Percentiles rank a stretch among this genome's conserved stretches.
These are phyloP conservation scores for Chrysocyon brachyurus DNA, from an alignment of 2,797 vertebrate genomes.

Conservation along the genomic window DNA sequence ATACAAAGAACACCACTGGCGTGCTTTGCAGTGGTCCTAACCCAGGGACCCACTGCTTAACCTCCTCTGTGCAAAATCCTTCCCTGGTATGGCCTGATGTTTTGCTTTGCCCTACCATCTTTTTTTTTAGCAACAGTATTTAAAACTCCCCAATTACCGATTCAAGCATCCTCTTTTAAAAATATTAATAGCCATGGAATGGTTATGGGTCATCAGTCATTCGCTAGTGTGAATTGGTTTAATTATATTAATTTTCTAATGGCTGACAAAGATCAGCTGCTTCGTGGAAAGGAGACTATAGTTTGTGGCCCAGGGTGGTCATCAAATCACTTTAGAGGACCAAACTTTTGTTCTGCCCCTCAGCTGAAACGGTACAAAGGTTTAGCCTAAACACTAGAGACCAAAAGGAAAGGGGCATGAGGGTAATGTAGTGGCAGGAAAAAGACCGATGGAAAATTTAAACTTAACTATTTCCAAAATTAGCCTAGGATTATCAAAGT, in stretches of 20 bases:
- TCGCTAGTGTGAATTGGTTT: constrained; percentile 29
- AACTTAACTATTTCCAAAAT: constrained; percentile 10
- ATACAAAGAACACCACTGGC: not conserved
- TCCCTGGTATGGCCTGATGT: not conserved
- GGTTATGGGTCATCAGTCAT: constrained; percentile 20
- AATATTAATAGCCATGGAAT: constrained; percentile 48
- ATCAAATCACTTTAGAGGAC: constrained; percentile 12
- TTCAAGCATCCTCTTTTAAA: constrained; percentile 39
- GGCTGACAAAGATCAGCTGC: constrained; percentile 58
- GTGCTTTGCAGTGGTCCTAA: not conserved
- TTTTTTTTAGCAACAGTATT: constrained; percentile 29
- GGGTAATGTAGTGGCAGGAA: not conserved
- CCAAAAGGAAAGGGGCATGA: not conserved
- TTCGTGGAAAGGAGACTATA: not conserved
- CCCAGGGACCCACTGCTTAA: not conserved
- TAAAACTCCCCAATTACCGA: constrained; percentile 54
- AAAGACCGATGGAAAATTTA: not conserved
- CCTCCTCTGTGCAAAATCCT: not conserved
- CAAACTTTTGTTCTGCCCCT: not conserved
- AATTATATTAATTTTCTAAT: constrained; percentile 73
- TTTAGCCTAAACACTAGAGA: not conserved
- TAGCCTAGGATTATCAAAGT: not conserved
- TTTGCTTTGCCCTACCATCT: not conserved
- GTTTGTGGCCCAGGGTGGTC: not conserved
- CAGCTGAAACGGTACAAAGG: not conserved